A percentile compares a stretch with the other conserved stretches of the same genome.
phyloP scores from a whole-genome alignment of 2,113 vertebrate species.

The Rhinichthys klamathensis region DNA sequence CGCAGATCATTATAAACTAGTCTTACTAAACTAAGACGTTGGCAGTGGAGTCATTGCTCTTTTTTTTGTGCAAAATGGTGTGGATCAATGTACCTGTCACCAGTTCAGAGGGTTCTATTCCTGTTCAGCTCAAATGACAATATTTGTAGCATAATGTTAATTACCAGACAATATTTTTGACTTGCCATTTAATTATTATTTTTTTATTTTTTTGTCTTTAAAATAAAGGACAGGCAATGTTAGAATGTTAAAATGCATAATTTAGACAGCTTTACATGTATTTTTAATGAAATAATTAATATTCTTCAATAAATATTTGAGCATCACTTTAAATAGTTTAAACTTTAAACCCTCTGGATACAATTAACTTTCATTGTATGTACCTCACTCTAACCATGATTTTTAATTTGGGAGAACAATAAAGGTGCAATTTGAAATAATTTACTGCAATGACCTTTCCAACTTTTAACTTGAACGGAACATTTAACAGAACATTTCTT shows the following conservation, averaged over 20 bases:
- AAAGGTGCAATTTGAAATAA: too few relatives aligned
- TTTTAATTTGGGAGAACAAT: too few relatives aligned
- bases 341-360: background rate
- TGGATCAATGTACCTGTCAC: background rate
- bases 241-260: background rate
- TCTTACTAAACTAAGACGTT: background rate
- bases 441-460: too few relatives aligned
- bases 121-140: background rate
- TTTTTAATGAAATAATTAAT: background rate
- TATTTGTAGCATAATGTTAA: background rate
- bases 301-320: background rate
- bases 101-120: background rate
- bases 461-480: too few relatives aligned
- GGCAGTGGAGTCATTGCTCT: background rate
- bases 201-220: background rate
- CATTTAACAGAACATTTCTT: too few relatives aligned
- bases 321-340: too few relatives aligned
- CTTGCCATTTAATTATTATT: background rate
- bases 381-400: background rate
- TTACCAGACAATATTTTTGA: background rate
- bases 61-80: background rate
- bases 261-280: background rate
- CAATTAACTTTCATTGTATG: background rate
- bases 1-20: background rate
- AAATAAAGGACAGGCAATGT: background rate